Conservation (phyloP, 2,888 invertebrate genomes). For the Diadegma fenestrale region DNA sequence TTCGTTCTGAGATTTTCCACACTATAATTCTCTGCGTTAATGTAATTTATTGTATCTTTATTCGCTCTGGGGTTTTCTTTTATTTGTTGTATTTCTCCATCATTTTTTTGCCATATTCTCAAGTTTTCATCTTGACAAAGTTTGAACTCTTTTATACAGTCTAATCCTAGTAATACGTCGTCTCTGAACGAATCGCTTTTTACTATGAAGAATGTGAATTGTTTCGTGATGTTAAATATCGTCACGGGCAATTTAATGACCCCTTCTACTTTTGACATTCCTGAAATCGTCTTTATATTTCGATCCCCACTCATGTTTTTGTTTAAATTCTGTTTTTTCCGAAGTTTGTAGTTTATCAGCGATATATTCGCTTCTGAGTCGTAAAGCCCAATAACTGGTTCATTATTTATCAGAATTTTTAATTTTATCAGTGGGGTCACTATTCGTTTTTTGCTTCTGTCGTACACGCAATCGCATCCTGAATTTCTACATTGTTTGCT, state of each 20-base stretch:
- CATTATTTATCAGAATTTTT: constrained; percentile 55
- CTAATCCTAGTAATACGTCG: constrained; percentile 53
- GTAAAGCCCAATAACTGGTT: constrained; percentile 39
- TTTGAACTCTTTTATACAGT: constrained; percentile 55
- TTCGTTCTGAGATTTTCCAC: constrained; percentile 3
- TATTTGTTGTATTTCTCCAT: constrained; percentile 23
- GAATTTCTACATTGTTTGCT: constrained; percentile 27
- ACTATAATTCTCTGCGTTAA: constrained; percentile 7
- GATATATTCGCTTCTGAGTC: constrained; percentile 48
- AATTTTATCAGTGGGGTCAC: constrained; percentile 54
- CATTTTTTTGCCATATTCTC: constrained; percentile 36
- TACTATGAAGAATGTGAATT: constrained; percentile 33
- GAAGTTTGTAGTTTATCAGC: constrained; percentile 29
- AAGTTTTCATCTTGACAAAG: constrained; percentile 58
- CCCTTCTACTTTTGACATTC: constrained; percentile 48
- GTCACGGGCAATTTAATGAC: constrained; percentile 12
- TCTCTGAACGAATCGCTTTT: constrained; percentile 36
- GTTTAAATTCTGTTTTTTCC: constrained; percentile 21
- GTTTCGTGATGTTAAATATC: constrained; percentile 30
- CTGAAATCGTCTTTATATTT: constrained; percentile 52
- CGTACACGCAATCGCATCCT: constrained; percentile 30
- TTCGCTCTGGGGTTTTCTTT: constrained; percentile 14
- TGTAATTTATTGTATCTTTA: constrained; percentile 12
- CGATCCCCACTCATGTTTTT: constrained; percentile 52
- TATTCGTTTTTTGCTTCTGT: constrained; percentile 64